phyloP scores from a whole-genome alignment of 2,113 vertebrate genomes.

The Phalacrocorax brasilianus region DNA sequence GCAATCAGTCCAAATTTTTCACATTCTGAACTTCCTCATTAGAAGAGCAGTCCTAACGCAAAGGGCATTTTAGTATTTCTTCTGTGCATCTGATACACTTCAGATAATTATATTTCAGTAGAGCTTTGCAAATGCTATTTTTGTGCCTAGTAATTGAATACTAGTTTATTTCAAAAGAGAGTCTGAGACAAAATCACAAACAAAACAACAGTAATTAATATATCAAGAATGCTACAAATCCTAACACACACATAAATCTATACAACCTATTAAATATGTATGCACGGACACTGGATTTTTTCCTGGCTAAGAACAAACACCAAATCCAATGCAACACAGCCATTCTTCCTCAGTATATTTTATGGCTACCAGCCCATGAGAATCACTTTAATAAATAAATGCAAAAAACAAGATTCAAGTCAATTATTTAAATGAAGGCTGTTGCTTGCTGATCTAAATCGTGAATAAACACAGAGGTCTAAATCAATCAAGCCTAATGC shows the following conservation, averaged over 20 bases:
- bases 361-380: background rate
- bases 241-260: background rate
- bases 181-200: background rate
- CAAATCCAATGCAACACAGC: background rate
- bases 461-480: background rate
- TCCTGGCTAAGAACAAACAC: background rate
- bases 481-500: background rate
- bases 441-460: background rate
- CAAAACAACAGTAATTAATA: constrained; percentile 24
- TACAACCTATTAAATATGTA: background rate
- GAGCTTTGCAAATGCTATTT: constrained; percentile 10
- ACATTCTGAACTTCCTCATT: background rate
- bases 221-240: background rate
- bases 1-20: background rate
- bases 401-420: background rate
- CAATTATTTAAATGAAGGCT: background rate
- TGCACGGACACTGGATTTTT: background rate
- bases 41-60: background rate
- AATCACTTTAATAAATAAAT: constrained; percentile 18
- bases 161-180: background rate
- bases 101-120: background rate
- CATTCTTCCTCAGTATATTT: background rate
- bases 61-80: background rate
- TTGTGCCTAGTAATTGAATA: background rate
- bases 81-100: background rate